phyloP scores from a whole-genome alignment of 2,113 vertebrate genomes.

The Pipra filicauda region DNA sequence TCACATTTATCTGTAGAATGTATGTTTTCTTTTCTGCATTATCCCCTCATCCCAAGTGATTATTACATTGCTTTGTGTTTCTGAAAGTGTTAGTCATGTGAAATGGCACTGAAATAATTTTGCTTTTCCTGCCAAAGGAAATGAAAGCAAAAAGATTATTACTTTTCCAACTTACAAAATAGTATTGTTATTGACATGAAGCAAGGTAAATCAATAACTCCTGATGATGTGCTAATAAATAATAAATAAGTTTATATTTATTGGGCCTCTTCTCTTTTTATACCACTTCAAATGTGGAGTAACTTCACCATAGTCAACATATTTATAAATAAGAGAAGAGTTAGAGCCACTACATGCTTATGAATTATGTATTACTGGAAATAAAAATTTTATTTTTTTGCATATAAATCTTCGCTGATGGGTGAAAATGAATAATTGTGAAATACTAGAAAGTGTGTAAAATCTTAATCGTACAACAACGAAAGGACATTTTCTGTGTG shows the following conservation, averaged over 20 bases:
- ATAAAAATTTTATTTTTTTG: not conserved
- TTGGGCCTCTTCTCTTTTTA: not conserved
- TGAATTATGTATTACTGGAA: not conserved
- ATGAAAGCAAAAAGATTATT: constrained; percentile 43
- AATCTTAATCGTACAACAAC: not conserved
- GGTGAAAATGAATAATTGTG: not conserved
- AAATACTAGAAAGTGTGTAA: not conserved
- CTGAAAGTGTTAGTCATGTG: constrained; percentile 35
- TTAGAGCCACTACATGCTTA: not conserved
- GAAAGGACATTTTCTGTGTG: not conserved
- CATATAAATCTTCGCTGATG: not conserved
- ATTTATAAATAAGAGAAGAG: not conserved
- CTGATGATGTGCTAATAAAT: not conserved
- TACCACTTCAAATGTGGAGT: not conserved
- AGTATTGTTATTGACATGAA: not conserved
- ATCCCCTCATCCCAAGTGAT: not conserved
- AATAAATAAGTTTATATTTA: not conserved
- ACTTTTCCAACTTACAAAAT: not conserved
- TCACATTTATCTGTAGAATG: not conserved
- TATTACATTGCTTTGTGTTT: not conserved
- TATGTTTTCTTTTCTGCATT: not conserved
- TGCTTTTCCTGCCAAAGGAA: constrained; percentile 11
- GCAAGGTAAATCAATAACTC: not conserved
- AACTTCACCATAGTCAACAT: not conserved
- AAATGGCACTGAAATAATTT: constrained; percentile 26